Percentiles rank a stretch among this genome's conserved stretches.
Evolutionary conservation across 2,888 invertebrate species (phyloP).

Genomic region (Cetonia aurata): DNA sequence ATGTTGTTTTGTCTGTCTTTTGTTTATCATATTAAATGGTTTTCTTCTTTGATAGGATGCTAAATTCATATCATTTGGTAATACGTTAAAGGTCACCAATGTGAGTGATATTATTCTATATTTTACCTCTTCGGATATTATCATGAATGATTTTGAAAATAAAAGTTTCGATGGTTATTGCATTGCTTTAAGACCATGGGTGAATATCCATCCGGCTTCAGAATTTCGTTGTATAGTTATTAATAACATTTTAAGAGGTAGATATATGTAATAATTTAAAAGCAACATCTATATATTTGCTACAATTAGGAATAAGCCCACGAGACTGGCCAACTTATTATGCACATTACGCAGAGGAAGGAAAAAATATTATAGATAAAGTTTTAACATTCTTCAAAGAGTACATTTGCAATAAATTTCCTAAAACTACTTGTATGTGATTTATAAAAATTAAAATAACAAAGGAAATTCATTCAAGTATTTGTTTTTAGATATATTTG

Average conservation of each 20-base stretch:
- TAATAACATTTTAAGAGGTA: conserved; percentile 60
- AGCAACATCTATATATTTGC: neutral
- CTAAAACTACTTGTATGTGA: conserved; percentile 58
- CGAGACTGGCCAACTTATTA: conserved; percentile 65
- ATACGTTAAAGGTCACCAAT: conserved; percentile 59
- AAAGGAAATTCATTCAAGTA: no score
- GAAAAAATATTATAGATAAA: conserved; percentile 58
- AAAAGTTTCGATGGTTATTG: conserved; percentile 58
- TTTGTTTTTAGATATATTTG: conserved; percentile 57
- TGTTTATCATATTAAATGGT: neutral
- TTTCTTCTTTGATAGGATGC: conserved; percentile 59
- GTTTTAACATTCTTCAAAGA: conserved; percentile 58
- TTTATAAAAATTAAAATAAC: neutral
- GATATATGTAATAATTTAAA: neutral
- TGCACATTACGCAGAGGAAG: conserved; percentile 62
- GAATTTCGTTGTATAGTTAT: conserved; percentile 64
- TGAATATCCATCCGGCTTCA: conserved; percentile 63
- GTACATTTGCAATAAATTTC: conserved; percentile 58
- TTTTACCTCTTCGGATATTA: conserved; percentile 60
- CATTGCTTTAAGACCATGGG: conserved; percentile 61
- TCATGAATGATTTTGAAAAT: conserved; percentile 59
- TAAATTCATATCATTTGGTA: conserved; percentile 62
- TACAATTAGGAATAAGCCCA: conserved; percentile 59
- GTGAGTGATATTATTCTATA: conserved; percentile 60
- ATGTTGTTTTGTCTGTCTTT: conserved; percentile 14